Evolutionary conservation across 2,113 vertebrate genomes (phyloP), one percentile per base, ranked within the genome.

Genomic region (Sylvietta virens): DNA sequence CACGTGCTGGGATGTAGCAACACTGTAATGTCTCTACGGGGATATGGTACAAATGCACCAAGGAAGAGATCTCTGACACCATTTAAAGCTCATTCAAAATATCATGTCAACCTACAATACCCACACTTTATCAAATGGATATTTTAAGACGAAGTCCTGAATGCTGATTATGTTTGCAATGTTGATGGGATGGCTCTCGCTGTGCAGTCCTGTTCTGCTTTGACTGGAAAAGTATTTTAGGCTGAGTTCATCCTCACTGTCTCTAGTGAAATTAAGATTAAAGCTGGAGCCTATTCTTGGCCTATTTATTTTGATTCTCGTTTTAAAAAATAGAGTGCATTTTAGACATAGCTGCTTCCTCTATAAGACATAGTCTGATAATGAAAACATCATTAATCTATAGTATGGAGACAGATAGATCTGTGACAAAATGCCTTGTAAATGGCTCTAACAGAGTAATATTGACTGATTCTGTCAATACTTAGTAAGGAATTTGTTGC

Each of bases 401-500:
- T 88, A 95, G 93, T 87, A 95, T 64, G 91, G 93, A 96, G 97
- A 96, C 97, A 97, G 95, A 91, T 45, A 97, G 96, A 97, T 96
- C 96, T 97, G 97, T 98, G 97, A 98, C 97, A 97, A 97, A 98
- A 97, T 80, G 78, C 91, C 85, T 95, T 96, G 72, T 98, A 97
- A 97, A 98, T 96, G 81, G 83, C 76, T 96, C 95, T 97, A 97
- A 97, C 97, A 97, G 97, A 97, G 95, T 95, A 95, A 95, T 97
- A 98, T 97, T 98, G 98, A 98, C 93, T 96, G 95, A 91, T 87
- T 97, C 91, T 96, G 93, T 97, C 98, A 97, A 95, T 97, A 96
- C 64, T 69, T 87, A 58, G 94, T 64, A 92, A 96, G 73, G 90
- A 90, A 94, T 96, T 73, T 84, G 96, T 96, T 96, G 92, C 93